A percentile compares a stretch with the other conserved stretches of the same genome.
Evolutionary conservation across 2,888 invertebrate genomes (phyloP).

Genomic region (Galerucella nymphaeae): DNA sequence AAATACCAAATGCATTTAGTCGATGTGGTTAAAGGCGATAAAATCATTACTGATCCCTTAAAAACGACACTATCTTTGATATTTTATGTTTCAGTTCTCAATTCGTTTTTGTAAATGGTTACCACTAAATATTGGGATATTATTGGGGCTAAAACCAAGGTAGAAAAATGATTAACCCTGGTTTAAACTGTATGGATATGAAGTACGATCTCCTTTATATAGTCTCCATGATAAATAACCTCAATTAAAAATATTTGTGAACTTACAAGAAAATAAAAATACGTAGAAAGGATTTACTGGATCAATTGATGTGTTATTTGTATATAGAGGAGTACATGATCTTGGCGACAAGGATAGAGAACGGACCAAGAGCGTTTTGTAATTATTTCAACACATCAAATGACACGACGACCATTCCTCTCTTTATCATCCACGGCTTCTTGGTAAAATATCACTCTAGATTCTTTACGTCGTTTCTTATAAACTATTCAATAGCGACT

Average conservation of each 20-base stretch:
- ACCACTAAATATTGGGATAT: too few species aligned
- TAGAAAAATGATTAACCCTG: too few species aligned
- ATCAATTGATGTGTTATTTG: slow-evolving; percentile 62
- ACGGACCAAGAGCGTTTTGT: slow-evolving; percentile 27
- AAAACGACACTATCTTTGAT: too few species aligned
- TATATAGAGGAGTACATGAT: slow-evolving; percentile 37
- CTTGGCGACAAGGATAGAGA: slow-evolving; percentile 31
- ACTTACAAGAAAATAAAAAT: slow-evolving; percentile 39
- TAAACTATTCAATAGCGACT: background rate
- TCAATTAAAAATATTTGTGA: slow-evolving; percentile 20
- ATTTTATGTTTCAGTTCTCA: too few species aligned
- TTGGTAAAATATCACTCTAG: background rate
- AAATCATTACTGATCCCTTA: too few species aligned
- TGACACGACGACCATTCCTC: slow-evolving; percentile 37
- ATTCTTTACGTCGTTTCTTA: background rate
- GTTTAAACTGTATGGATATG: too few species aligned
- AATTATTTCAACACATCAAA: slow-evolving; percentile 56
- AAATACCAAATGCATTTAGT: too few species aligned
- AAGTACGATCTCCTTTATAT: background rate
- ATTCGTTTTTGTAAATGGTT: too few species aligned
- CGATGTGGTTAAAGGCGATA: too few species aligned
- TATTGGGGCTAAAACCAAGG: too few species aligned
- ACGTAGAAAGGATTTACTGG: slow-evolving; percentile 46
- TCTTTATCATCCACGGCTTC: background rate
- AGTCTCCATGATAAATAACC: background rate